Evolutionary conservation across 2,888 invertebrate species (phyloP), one percentile per base, ranked within the genome.

Genomic region (Polyploca ridens): DNA sequence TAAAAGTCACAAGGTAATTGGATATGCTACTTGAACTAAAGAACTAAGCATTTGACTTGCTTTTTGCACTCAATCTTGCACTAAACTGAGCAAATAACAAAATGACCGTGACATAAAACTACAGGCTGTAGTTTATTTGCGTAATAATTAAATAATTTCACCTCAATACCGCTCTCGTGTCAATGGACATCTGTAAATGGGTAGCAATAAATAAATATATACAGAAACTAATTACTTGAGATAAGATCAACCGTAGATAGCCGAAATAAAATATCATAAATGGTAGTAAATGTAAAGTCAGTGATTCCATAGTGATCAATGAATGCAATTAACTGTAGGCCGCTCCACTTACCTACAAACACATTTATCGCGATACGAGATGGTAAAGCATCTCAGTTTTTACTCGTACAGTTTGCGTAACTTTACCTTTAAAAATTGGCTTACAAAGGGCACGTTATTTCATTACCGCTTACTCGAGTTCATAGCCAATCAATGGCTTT

Each of bases 311-410:
- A 81, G 82, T 83, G 81, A 88, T 90, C 88, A 90, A 90, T 90
- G 88, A 86, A 81, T 70, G 81, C 85, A 89, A 90, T 90, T 88
- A 89, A 82, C 77, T 63, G 63, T 66, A 66, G 62, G 54, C 62
- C 78, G 87, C 86, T 85, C 89, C 84, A 88, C 81, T 88, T 88
- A 87, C 89, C 87, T 80, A 86, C 90, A 90, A 89, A 88, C 88
- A 87, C 82, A 83, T 85, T 85, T 89, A 85, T 83, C 58, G 66
- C 68, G 69, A 72, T 74, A 78, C 75, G 83, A 82, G 84, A 7
- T 13, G 41, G 13, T 85, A 84, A 87, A 89, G 86, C 87, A 86
- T 87, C 86, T 85, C 83, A 77, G 78, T 76, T 79, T 82, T 84
- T 75, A 78, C 81, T 85, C 81, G 82, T 83, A 73, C 72, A 63